These are phyloP conservation scores for Nemoura dubitans DNA, from an alignment of 2,888 invertebrate species.

Conservation along the genomic window DNA sequence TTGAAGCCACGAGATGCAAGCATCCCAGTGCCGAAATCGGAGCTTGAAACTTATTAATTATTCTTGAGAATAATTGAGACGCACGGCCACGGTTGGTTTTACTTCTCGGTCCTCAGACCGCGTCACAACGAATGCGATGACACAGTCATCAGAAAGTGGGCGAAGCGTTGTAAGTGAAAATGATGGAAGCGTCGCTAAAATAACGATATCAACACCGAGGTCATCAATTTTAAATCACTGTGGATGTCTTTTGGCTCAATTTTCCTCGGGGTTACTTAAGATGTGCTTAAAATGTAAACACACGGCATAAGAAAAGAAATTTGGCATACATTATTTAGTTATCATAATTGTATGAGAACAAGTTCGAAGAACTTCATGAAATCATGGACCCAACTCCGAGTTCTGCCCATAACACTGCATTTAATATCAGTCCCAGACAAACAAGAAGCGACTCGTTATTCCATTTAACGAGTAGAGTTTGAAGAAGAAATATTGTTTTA, in stretches of 20 bases:
- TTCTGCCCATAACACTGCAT: too few relatives aligned
- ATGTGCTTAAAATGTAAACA: too few relatives aligned
- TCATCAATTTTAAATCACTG: too few relatives aligned
- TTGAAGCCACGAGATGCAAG: background rate
- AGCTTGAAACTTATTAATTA: background rate
- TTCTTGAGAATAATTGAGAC: background rate
- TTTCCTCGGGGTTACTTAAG: too few relatives aligned
- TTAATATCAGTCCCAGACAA: too few relatives aligned
- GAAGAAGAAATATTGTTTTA: background rate
- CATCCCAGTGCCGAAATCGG: background rate
- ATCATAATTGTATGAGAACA: too few relatives aligned
- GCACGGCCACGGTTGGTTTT: background rate
- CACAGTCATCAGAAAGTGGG: background rate
- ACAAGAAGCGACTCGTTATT: too few relatives aligned
- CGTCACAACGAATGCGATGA: background rate
- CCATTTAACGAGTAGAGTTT: background rate
- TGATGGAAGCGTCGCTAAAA: background rate
- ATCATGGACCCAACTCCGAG: too few relatives aligned
- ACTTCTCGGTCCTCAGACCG: background rate
- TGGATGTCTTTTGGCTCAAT: too few relatives aligned
- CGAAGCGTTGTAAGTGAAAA: background rate
- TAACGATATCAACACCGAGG: background rate
- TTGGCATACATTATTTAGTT: too few relatives aligned
- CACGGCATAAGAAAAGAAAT: too few relatives aligned
- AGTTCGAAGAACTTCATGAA: too few relatives aligned